Percentiles rank a stretch among this genome's conserved stretches.
phyloP scores from a whole-genome alignment of 2,888 invertebrate species.

The Theodoxus fluviatilis region DNA sequence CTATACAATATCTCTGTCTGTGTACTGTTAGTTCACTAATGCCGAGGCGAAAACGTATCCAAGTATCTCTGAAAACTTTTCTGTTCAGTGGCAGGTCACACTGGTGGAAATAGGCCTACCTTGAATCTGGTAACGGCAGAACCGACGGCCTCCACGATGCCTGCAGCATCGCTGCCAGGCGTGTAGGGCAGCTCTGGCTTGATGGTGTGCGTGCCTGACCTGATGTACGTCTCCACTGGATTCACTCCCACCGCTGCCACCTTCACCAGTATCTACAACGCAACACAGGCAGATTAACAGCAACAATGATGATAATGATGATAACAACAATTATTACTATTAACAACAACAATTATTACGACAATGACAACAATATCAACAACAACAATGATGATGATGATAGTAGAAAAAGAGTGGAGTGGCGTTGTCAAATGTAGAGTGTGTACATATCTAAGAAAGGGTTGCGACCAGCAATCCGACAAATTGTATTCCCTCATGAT shows the following conservation, averaged over 20 bases:
- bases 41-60: too few species aligned
- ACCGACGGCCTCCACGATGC: conserved; percentile 68
- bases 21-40: too few species aligned
- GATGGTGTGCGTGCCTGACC: conserved; percentile 65
- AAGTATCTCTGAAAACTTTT: too few species aligned
- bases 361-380: too few species aligned
- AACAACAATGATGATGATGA: too few species aligned
- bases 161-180: conserved; percentile 70
- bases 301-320: not conserved
- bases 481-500: too few species aligned
- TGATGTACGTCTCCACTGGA: conserved; percentile 71
- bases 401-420: too few species aligned
- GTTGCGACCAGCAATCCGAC: too few species aligned
- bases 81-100: not conserved
- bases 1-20: too few species aligned
- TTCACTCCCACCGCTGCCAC: conserved; percentile 69
- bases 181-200: conserved; percentile 69
- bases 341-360: too few species aligned
- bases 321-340: not conserved
- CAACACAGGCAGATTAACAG: not conserved
- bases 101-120: conserved; percentile 46
- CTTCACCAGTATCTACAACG: conserved; percentile 67
- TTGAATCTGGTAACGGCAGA: conserved; percentile 64
- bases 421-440: not conserved
- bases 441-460: not conserved